A percentile compares a stretch with the other conserved stretches of the same genome.
Evolutionary conservation across 2,888 invertebrate genomes (phyloP).

Genomic region (Periphyllus acericola): DNA sequence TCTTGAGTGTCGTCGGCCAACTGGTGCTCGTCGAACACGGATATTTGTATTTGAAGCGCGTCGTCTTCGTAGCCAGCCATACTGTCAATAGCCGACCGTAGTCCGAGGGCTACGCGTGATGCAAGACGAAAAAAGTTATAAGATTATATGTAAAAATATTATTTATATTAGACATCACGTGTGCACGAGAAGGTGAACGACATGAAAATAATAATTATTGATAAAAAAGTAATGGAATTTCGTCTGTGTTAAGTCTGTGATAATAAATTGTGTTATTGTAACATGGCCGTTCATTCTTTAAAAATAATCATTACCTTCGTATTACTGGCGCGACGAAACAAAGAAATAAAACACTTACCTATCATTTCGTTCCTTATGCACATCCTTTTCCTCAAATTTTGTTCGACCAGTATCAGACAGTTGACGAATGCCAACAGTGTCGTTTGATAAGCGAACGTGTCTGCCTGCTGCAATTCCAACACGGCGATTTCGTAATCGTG

Average conservation of each 20-base stretch:
- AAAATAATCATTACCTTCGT: not conserved
- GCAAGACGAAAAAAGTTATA: too few relatives aligned
- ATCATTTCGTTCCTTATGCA: conserved; percentile 67
- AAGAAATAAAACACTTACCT: conserved; percentile 65
- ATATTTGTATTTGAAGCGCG: conserved; percentile 65
- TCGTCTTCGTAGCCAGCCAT: conserved; percentile 64
- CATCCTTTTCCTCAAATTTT: conserved; percentile 66
- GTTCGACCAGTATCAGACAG: conserved; percentile 67
- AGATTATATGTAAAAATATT: not conserved
- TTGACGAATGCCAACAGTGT: conserved; percentile 68
- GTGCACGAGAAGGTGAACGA: conserved; percentile 17
- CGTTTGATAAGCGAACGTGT: conserved; percentile 67
- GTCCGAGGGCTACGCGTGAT: conserved; percentile 26
- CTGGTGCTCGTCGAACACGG: conserved; percentile 66
- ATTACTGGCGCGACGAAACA: not conserved
- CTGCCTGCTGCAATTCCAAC: conserved; percentile 67
- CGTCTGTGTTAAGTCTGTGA: not conserved
- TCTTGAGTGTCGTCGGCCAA: conserved; percentile 65
- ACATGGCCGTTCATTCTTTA: not conserved
- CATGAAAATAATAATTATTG: not conserved
- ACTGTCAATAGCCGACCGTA: conserved; percentile 32
- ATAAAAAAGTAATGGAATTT: not conserved
- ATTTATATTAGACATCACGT: not conserved
- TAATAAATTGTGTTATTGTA: not conserved
- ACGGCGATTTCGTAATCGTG: conserved; percentile 68